phyloP scores from a whole-genome alignment of 1,140 invertebrate genomes.

The Leptopilina boulardi region DNA sequence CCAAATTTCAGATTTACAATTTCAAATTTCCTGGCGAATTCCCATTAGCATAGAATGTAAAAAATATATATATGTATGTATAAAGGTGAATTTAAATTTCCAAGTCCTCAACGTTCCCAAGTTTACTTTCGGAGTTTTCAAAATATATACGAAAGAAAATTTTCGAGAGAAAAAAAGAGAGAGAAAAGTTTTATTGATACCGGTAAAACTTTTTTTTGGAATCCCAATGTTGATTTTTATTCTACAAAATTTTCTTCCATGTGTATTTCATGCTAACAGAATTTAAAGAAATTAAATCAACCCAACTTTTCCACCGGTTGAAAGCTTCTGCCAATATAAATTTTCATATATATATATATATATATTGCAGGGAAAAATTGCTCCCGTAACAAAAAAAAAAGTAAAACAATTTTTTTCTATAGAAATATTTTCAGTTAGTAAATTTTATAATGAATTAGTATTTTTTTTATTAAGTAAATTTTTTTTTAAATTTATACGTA shows the following conservation, averaged over 20 bases:
- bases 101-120: not conserved
- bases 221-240: conserved; percentile 5
- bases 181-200: not conserved
- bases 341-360: not conserved
- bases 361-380: not conserved
- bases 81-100: conserved; percentile 16
- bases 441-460: no score
- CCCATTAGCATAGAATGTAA: conserved; percentile 2
- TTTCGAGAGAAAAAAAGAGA: not conserved
- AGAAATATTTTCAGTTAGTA: no score
- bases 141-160: conserved; percentile 6
- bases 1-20: conserved; percentile 18
- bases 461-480: no score
- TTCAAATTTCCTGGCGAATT: conserved; percentile 4
- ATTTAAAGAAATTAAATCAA: not conserved
- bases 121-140: not conserved
- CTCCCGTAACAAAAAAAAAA: not conserved
- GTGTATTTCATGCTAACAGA: not conserved
- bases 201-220: not conserved
- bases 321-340: not conserved
- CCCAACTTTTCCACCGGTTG: not conserved
- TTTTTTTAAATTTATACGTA: no score
- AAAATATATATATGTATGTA: not conserved
- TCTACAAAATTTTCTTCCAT: not conserved
- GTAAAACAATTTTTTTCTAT: not conserved